A percentile compares a stretch with the other conserved stretches of the same genome.
These are phyloP conservation scores for Aleiodes testaceus DNA, from an alignment of 2,888 invertebrate species.

Conservation along the genomic window DNA sequence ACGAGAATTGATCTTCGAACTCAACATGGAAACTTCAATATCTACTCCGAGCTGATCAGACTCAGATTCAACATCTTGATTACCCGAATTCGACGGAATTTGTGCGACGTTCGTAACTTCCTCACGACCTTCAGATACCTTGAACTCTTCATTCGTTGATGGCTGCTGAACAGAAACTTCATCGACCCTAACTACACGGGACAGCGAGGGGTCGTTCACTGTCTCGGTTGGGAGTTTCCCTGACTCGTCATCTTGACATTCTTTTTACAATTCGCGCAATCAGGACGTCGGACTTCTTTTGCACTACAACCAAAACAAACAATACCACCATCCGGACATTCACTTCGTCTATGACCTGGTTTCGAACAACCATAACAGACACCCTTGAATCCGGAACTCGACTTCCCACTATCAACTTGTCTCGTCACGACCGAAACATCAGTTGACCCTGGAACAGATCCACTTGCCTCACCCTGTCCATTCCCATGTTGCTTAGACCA, in stretches of 20 bases:
- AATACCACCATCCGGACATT: not conserved
- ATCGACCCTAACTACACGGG: too few species aligned
- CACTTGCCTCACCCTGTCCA: too few species aligned
- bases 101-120: too few species aligned
- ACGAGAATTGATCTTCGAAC: not conserved
- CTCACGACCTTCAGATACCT: too few species aligned
- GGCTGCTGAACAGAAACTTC: too few species aligned
- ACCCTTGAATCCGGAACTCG: not conserved
- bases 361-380: not conserved
- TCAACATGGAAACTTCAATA: not conserved
- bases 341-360: not conserved
- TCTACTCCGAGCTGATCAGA: not conserved
- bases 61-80: not conserved
- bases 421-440: not conserved
- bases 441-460: too few species aligned
- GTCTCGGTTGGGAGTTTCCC: not conserved
- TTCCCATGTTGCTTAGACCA: too few species aligned
- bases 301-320: conserved; percentile 10
- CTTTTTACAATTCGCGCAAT: not conserved
- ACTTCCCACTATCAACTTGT: not conserved
- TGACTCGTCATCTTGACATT: too few species aligned
- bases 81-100: too few species aligned
- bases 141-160: too few species aligned
- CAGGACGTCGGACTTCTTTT: not conserved
- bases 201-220: too few species aligned